Base-by-base conservation (phyloP, 2,113 vertebrate genomes). In the Petroica traversi region DNA sequence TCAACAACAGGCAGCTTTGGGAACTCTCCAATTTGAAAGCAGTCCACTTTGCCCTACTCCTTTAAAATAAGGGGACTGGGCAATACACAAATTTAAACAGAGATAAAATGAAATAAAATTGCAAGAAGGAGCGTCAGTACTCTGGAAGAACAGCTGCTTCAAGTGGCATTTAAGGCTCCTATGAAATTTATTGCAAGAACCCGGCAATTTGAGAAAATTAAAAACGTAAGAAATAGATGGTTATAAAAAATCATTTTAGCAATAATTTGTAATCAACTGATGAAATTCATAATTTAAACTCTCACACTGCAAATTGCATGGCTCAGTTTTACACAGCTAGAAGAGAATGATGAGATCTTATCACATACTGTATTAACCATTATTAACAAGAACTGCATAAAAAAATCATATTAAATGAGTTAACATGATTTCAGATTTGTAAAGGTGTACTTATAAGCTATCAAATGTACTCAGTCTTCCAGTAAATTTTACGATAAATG, bases 261-360 rank as follows among this genome's bases (percentile, higher is more conserved):
- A 92, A 91, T 95, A 93, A 94, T 15, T 96, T 46, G 63, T 52
- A 88, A 88, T 93, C 72, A 92, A n/a, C 38, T 85, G 34, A 91
- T 71, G 46, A 83, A 94, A 89, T 88, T 89, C 13, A 40, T 72
- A 73, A 63, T 82, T 91, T 82, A 68, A 82, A 61, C n/a, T 83
- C 92, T 85, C 45, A 48, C 5, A 20, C 16, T 85, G 26, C 34
- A 92, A 91, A 92, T 61, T 94, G 62, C 46, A 85, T 1, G 1
- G 25, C 66, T 36, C 16, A 62, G 15, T 41, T 90, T 87, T 83
- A 51, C 34, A 68, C 36, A 49, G 41, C 16, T 76, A 95, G 41
- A 67, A 93, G 33, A 79, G 64, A 79, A 88, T 34, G 6, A 94
- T 72, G 25, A 74, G 61, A 57, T 85, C 18, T 77, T 95, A 73